Conservation (phyloP, 2,113 vertebrate genomes). For the Muntiacus reevesi region DNA sequence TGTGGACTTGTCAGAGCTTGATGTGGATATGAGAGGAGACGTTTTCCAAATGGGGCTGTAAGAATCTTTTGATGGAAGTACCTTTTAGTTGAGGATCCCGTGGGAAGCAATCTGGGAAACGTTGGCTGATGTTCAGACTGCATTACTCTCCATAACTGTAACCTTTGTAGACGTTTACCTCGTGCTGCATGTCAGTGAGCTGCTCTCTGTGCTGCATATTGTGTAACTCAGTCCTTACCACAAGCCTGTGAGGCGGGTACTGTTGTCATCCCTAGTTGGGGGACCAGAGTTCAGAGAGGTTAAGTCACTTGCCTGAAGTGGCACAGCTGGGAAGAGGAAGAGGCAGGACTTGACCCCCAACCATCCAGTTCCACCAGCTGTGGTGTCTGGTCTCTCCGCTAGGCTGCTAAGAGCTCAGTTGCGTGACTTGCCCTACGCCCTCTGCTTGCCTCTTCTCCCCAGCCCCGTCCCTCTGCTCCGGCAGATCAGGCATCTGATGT, state of each 20-base stretch:
- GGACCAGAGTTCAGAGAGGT: not conserved
- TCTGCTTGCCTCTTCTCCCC: not conserved
- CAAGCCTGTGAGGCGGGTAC: not conserved
- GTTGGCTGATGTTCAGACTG: not conserved
- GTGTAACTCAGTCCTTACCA: not conserved
- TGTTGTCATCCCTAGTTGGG: not conserved
- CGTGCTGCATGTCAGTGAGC: fast-evolving
- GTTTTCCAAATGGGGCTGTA: not conserved
- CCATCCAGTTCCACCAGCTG: not conserved
- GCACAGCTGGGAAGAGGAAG: not conserved
- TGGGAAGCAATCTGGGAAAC: not conserved
- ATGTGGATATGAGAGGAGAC: no score
- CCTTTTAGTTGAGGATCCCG: not conserved
- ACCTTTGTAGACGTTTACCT: not conserved
- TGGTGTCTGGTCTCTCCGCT: not conserved
- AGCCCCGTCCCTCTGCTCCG: fast-evolving
- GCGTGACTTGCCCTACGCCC: not conserved
- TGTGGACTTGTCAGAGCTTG: not conserved
- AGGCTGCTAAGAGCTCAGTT: not conserved
- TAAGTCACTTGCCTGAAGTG: not conserved
- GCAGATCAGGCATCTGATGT: not conserved
- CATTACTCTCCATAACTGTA: not conserved
- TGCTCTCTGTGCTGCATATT: not conserved
- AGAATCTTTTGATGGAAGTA: not conserved
- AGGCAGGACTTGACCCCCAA: not conserved